These are phyloP conservation scores for Ispidina picta DNA, from an alignment of 2,797 vertebrate species.

Conservation along the genomic window DNA sequence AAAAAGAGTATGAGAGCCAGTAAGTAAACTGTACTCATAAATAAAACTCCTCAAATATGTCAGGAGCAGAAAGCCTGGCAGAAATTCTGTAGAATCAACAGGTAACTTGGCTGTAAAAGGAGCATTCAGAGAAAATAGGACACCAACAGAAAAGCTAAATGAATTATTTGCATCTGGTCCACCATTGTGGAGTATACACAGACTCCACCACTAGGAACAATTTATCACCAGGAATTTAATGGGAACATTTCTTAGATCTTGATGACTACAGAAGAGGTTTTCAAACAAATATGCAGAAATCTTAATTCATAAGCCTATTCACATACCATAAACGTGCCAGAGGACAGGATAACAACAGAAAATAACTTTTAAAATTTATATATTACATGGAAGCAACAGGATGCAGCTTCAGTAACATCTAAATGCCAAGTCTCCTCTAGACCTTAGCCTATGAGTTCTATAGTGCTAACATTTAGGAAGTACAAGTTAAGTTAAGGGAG, in stretches of 20 bases:
- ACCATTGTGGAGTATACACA: not conserved
- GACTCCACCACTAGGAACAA: not conserved
- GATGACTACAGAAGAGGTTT: not conserved
- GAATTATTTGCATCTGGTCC: not conserved
- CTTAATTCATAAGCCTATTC: not conserved
- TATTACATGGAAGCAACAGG: not conserved
- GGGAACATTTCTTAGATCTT: not conserved
- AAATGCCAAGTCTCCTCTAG: not conserved
- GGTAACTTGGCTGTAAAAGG: not conserved
- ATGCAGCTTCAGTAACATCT: not conserved
- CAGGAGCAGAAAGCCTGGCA: conserved; percentile 11
- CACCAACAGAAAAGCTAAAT: not conserved
- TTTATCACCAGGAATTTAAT: not conserved
- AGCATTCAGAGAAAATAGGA: not conserved
- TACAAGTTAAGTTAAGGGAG: not conserved
- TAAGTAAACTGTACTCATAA: conserved; percentile 15
- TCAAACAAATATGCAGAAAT: not conserved
- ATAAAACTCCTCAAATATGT: conserved; percentile 15
- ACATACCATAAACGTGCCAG: not conserved
- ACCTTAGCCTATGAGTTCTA: not conserved
- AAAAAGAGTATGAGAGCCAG: not conserved
- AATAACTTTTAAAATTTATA: not conserved
- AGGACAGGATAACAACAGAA: not conserved
- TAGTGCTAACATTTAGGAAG: not conserved
- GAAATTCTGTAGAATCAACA: not conserved